These are phyloP conservation scores for Capreolus pygargus DNA, from an alignment of 2,113 vertebrate genomes.

Conservation along the genomic window DNA sequence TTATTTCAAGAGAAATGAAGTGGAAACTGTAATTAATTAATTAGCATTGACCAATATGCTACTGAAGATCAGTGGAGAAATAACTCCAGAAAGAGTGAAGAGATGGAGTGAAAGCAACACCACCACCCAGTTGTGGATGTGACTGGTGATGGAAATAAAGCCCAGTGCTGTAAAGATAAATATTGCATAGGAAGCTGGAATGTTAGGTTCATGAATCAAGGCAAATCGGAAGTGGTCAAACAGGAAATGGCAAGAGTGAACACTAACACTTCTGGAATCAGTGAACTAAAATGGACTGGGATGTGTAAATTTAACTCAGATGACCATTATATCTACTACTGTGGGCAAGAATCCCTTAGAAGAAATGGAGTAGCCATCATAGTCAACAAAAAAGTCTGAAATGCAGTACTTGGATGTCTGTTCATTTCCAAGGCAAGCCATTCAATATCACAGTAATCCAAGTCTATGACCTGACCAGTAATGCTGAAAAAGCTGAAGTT, in stretches of 20 bases:
- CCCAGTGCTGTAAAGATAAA: not conserved
- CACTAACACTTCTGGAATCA: rapidly evolving
- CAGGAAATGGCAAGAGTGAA: not conserved
- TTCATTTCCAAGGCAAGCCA: not conserved
- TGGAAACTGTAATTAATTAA: not conserved
- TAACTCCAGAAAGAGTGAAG: not conserved
- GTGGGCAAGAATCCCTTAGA: not conserved
- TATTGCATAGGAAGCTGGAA: not conserved
- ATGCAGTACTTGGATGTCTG: not conserved
- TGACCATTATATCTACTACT: not conserved
- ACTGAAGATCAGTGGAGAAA: not conserved
- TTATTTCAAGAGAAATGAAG: slow-evolving; percentile 2
- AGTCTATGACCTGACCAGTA: not conserved
- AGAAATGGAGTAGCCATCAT: not conserved
- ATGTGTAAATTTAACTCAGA: not conserved
- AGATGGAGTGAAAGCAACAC: not conserved
- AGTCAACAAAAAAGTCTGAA: not conserved
- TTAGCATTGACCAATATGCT: not conserved
- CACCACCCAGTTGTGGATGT: not conserved
- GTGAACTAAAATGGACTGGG: not conserved
- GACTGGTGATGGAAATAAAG: not conserved
- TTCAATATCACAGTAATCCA: not conserved
- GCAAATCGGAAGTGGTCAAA: not conserved
- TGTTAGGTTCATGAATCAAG: not conserved
- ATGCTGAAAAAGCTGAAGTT: not conserved